Base-by-base conservation (phyloP, 2,888 invertebrate species). In the Trisateles emortualis region DNA sequence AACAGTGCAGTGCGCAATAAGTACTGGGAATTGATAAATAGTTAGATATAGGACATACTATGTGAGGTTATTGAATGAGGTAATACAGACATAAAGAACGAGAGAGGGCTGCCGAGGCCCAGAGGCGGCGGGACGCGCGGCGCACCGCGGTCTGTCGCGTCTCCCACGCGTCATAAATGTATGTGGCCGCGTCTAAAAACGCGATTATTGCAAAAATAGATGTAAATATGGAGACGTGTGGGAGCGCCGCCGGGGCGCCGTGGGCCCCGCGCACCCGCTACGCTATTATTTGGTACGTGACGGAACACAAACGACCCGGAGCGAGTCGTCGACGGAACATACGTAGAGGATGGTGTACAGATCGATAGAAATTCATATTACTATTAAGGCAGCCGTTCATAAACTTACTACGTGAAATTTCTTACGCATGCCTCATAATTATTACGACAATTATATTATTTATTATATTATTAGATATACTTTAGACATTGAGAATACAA, bases 241-340 rank as follows among this genome's bases (percentile, higher is more conserved):
- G 49, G 38, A 51, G 46, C 32, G 46, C 42, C 43, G 40, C 50
- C 51, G 48, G 46, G 6, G 48, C 9, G 44, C 26, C 44, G 54
- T 33, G 14, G 51, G 64, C 39, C 53, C 55, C 72, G 60, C 64
- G 61, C 70, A 52, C 63, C 66, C 66, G 75, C 82, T 78, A 81
- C 83, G 72, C 89, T 86, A 87, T 90, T 90, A 92, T 90, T 92
- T 92, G 91, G 91, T 90, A 92, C 91, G 77, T 69, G 80, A 82
- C 74, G 64, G 72, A 72, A 68, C 70, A 70, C 60, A 52, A 67
- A 67, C 72, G 69, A 67, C 64, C 65, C 70, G 52, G 46, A 51
- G 53, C 61, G 60, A 67, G 57, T 65, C 74, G 67, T 72, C 72
- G 72, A 69, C 72, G 77, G 78, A 79, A 78, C 79, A 77, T 75